phyloP scores from a whole-genome alignment of 2,797 vertebrate genomes.

The Chaetophractus vellerosus region DNA sequence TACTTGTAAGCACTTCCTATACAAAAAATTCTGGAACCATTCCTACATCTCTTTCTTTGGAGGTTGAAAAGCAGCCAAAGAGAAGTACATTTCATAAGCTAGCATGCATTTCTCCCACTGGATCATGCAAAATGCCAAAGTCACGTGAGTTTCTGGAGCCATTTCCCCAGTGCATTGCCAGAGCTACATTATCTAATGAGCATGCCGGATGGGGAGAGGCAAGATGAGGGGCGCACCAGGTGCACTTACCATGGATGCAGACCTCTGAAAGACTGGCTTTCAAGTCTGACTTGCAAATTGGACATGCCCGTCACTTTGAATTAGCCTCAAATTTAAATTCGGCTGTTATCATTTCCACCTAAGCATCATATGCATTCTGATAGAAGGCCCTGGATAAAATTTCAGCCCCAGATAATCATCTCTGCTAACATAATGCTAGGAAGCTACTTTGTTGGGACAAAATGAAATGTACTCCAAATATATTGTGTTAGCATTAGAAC shows the following conservation, averaged over 20 bases:
- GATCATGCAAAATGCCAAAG: background rate
- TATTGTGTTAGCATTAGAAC: background rate
- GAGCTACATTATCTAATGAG: background rate
- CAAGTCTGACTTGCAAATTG: constrained; percentile 56
- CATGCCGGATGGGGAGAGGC: rapidly evolving
- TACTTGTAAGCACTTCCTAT: background rate
- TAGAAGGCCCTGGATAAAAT: constrained; percentile 33
- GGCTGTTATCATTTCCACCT: constrained; percentile 32
- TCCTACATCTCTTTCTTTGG: background rate
- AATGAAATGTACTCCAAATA: background rate
- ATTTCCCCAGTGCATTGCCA: background rate
- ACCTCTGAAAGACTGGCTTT: constrained; percentile 45
- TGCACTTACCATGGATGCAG: background rate
- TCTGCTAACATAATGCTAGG: background rate
- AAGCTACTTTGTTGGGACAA: background rate
- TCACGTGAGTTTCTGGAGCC: background rate
- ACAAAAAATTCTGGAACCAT: background rate
- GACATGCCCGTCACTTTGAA: constrained; percentile 54
- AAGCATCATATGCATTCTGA: background rate
- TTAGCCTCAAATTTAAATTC: constrained; percentile 66
- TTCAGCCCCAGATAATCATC: background rate
- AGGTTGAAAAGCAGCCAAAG: background rate
- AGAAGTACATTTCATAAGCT: background rate
- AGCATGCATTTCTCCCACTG: background rate
- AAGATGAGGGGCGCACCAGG: background rate